Evolutionary conservation across 2,888 invertebrate species (phyloP).

Genomic region (Syrista parreyssii): DNA sequence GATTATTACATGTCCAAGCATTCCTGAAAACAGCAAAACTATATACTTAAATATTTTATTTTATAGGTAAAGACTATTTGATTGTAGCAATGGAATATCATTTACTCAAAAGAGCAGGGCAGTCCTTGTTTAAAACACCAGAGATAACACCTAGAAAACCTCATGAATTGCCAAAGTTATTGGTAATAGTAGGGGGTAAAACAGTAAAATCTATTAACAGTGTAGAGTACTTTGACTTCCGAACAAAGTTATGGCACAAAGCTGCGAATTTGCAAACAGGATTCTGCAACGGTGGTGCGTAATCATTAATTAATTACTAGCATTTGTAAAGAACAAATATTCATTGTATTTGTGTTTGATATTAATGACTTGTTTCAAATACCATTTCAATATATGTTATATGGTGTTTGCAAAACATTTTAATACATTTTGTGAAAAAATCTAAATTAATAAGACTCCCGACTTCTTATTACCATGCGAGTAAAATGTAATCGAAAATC

Average conservation of each 20-base stretch:
- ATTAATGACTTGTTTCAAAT: no score
- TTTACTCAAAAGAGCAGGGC: conserved; percentile 87
- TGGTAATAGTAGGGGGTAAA: conserved; percentile 94
- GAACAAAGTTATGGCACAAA: conserved; percentile 86
- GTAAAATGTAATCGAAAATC: no score
- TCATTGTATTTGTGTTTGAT: no score
- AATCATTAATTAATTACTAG: no score
- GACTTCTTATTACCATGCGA: no score
- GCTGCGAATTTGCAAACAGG: conserved; percentile 90
- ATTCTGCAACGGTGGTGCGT: conserved; percentile 53
- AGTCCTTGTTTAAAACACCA: conserved; percentile 79
- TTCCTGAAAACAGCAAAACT: no score
- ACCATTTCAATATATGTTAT: no score
- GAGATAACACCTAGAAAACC: conserved; percentile 84
- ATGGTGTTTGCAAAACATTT: no score
- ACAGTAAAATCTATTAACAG: conserved; percentile 96
- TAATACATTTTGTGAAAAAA: no score
- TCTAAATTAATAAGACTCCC: no score
- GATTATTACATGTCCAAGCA: no score
- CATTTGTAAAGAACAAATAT: no score
- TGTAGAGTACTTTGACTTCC: conserved; percentile 89
- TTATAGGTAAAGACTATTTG: conserved; percentile 81
- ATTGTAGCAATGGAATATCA: conserved; percentile 96
- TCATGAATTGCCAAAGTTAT: conserved; percentile 83
- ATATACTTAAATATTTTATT: neutral